phyloP scores from a whole-genome alignment of 2,113 vertebrate species.

The Ameiurus melas region DNA sequence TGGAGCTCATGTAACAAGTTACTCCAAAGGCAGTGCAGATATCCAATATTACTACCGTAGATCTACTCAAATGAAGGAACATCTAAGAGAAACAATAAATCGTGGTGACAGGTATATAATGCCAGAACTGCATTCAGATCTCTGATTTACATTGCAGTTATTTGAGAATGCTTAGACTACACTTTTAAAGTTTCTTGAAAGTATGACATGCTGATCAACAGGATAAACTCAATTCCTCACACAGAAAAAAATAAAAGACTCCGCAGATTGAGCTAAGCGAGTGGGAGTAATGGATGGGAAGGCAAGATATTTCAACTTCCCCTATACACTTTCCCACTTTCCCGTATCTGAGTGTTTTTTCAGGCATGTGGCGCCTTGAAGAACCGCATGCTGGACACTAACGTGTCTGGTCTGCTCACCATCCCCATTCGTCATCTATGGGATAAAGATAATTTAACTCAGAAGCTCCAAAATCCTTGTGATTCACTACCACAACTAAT shows the following conservation, averaged over 20 bases:
- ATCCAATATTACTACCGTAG: background rate
- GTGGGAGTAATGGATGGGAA: background rate
- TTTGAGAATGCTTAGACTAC: background rate
- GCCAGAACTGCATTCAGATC: background rate
- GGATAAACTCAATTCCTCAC: background rate
- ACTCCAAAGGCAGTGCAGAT: background rate
- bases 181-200: background rate
- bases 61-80: conserved; percentile 6
- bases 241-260: background rate
- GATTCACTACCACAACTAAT: background rate
- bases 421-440: background rate
- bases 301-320: background rate
- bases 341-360: background rate
- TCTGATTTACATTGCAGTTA: background rate
- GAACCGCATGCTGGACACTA: background rate
- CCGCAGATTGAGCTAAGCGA: background rate
- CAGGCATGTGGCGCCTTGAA: conserved; percentile 10
- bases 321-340: background rate
- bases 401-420: background rate
- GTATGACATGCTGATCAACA: background rate
- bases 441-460: background rate
- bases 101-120: background rate
- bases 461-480: background rate
- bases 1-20: background rate
- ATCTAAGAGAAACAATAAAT: conserved; percentile 1